Conservation (phyloP, 2,888 invertebrate species). For the Sinelater perroti region DNA sequence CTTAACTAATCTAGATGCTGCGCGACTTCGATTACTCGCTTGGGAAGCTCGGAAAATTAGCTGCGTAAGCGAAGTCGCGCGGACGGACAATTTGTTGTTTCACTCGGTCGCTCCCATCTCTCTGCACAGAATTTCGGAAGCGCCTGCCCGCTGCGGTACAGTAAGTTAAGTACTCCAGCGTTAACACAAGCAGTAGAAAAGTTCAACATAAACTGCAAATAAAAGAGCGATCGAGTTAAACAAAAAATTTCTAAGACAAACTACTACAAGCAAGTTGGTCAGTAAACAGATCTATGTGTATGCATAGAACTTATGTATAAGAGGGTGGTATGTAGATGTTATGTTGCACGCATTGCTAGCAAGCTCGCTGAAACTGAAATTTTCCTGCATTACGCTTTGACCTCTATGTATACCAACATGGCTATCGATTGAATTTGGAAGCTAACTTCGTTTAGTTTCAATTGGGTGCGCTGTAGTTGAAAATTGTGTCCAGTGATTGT, state of each 20-base stretch:
- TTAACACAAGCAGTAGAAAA: conserved; percentile 42
- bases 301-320: conserved; percentile 7
- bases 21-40: too few relatives aligned
- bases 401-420: not conserved
- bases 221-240: conserved; percentile 57
- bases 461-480: not conserved
- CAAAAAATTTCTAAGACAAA: conserved; percentile 45
- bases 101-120: conserved; percentile 59
- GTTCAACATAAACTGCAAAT: conserved; percentile 42
- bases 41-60: too few relatives aligned
- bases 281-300: conserved; percentile 2
- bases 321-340: not conserved
- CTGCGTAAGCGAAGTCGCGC: conserved; percentile 17
- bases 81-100: conserved; percentile 48
- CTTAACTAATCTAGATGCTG: conserved; percentile 5
- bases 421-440: not conserved
- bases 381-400: not conserved
- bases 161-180: conserved; percentile 24
- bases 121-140: conserved; percentile 45
- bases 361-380: too few relatives aligned
- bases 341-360: not conserved
- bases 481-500: conserved; percentile 3
- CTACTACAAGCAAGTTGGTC: conserved; percentile 21
- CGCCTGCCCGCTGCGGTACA: conserved; percentile 9
- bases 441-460: not conserved